A percentile compares a stretch with the other conserved stretches of the same genome.
These are phyloP conservation scores for Caenorhabditis plicata DNA, from an alignment of 2,888 invertebrate genomes.

Conservation along the genomic window DNA sequence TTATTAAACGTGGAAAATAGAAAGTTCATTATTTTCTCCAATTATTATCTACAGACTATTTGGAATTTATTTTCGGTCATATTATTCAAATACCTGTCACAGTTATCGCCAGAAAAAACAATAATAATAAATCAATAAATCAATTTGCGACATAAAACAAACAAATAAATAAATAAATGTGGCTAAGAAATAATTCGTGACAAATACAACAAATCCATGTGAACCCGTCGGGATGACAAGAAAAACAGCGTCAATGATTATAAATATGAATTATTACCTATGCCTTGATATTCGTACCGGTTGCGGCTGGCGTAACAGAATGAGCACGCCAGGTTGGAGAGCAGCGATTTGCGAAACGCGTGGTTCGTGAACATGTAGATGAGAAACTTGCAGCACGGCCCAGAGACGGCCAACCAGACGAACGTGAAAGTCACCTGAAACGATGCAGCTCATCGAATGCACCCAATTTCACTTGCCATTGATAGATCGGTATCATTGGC, in stretches of 20 bases:
- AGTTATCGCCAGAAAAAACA: too few relatives aligned
- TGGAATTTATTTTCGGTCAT: too few relatives aligned
- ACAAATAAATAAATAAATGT: too few relatives aligned
- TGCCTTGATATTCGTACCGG: constrained; percentile 46
- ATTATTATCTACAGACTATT: too few relatives aligned
- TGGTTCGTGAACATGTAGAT: constrained; percentile 86
- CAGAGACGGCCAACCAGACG: constrained; percentile 90
- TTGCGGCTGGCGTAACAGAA: constrained; percentile 32
- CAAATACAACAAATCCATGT: too few relatives aligned
- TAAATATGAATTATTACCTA: constrained; percentile 41
- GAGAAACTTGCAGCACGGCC: constrained; percentile 92
- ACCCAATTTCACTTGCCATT: constrained; percentile 26
- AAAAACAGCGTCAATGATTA: too few relatives aligned
- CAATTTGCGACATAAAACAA: too few relatives aligned
- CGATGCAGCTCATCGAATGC: background rate
- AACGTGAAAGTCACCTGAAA: constrained; percentile 67
- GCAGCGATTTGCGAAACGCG: constrained; percentile 73
- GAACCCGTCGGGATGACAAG: too few relatives aligned
- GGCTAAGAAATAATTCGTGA: too few relatives aligned
- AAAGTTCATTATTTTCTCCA: too few relatives aligned
- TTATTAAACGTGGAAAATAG: too few relatives aligned
- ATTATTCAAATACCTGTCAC: too few relatives aligned
- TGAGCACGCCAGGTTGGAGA: constrained; percentile 27
- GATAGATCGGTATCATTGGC: constrained; percentile 36
- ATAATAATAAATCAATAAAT: constrained; percentile 2